Evolutionary conservation across 2,888 invertebrate genomes (phyloP).

Genomic region (Altica lythri): DNA sequence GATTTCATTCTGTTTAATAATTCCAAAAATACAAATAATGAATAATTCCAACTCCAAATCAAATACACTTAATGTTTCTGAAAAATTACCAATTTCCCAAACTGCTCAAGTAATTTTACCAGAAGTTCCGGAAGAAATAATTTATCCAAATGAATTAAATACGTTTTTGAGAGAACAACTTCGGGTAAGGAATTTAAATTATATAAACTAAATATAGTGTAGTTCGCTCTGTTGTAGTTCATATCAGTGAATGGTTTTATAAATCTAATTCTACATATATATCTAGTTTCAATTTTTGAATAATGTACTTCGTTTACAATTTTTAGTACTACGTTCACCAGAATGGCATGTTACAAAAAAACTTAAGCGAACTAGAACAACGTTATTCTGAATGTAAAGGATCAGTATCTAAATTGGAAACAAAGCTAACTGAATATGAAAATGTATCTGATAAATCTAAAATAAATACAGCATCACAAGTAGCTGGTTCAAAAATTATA

Average conservation of each 20-base stretch:
- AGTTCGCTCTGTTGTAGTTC: too few relatives aligned
- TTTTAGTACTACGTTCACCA: conserved; percentile 62
- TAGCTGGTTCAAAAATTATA: conserved; percentile 68
- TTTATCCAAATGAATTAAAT: conserved; percentile 68
- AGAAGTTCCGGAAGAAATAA: conserved; percentile 55
- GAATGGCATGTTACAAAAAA: conserved; percentile 62
- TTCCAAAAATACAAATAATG: not conserved
- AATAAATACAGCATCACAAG: conserved; percentile 60
- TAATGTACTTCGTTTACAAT: too few relatives aligned
- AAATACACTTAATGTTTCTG: conserved; percentile 25
- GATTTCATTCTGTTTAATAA: not conserved
- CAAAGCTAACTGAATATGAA: conserved; percentile 57
- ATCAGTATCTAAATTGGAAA: conserved; percentile 46
- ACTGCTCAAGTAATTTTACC: conserved; percentile 18
- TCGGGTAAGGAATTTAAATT: conserved; percentile 58
- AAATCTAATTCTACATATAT: too few relatives aligned
- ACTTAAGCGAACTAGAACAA: conserved; percentile 55
- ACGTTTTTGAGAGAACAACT: conserved; percentile 64
- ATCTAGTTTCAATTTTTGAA: too few relatives aligned
- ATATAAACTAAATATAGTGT: too few relatives aligned
- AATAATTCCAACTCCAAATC: conserved; percentile 2
- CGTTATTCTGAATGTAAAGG: conserved; percentile 27
- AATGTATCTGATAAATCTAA: conserved; percentile 58
- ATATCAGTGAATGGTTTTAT: too few relatives aligned
- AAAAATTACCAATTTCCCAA: conserved; percentile 25